Percentiles rank a stretch among this genome's conserved stretches.
Conservation (phyloP, 2,113 vertebrate species). For the Rhodinocichla rosea region DNA sequence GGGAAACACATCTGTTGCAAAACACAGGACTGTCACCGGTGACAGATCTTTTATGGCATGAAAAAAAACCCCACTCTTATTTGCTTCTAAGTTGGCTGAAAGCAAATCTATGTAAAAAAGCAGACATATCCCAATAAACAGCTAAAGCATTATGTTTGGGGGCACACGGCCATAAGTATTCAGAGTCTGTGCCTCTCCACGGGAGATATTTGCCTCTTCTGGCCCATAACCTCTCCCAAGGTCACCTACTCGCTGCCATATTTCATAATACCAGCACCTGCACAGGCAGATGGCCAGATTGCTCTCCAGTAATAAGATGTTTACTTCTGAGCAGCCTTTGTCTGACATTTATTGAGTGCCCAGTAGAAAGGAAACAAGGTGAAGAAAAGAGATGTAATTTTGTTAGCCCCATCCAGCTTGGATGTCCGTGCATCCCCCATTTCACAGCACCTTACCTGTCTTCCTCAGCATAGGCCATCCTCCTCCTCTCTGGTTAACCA, state of each 20-base stretch:
- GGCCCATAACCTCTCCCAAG: slow-evolving; percentile 26
- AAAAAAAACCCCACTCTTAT: not conserved
- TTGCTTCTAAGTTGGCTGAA: not conserved
- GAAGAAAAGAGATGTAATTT: not conserved
- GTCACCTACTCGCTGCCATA: slow-evolving; percentile 15
- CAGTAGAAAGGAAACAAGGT: slow-evolving; percentile 32
- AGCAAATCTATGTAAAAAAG: not conserved
- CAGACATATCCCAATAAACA: not conserved
- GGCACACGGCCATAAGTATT: fast-evolving
- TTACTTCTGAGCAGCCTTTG: slow-evolving; percentile 26
- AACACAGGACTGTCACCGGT: not conserved
- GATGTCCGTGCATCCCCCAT: not conserved
- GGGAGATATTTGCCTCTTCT: not conserved
- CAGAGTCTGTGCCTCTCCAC: not conserved
- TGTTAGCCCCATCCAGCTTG: not conserved
- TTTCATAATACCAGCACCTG: slow-evolving; percentile 51
- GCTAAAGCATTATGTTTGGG: not conserved
- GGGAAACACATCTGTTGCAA: slow-evolving; percentile 10
- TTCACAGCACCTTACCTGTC: slow-evolving; percentile 51
- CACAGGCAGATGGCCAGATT: slow-evolving; percentile 24
- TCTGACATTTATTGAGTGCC: slow-evolving; percentile 58
- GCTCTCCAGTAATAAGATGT: slow-evolving; percentile 28
- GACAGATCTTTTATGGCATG: not conserved
- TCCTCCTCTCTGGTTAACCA: slow-evolving; percentile 1
- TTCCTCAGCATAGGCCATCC: slow-evolving; percentile 59